Conservation (phyloP, 2,113 vertebrate species). For the Clinocottus analis region DNA sequence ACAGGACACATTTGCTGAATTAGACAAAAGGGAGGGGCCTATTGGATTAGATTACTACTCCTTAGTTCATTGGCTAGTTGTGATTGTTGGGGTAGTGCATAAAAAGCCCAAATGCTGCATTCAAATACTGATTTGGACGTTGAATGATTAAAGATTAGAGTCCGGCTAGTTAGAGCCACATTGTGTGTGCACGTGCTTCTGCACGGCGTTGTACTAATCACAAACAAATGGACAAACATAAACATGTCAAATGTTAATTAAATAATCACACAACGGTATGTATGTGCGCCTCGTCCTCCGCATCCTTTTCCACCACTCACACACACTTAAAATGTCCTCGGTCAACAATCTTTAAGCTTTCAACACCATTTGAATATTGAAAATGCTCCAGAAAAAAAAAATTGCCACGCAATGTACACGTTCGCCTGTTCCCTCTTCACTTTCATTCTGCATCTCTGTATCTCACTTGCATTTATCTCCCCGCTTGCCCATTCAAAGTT, state of each 20-base stretch:
- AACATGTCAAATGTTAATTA: neutral
- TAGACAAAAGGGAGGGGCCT: neutral
- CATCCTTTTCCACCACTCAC: neutral
- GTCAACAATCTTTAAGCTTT: neutral
- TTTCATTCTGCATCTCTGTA: slow-evolving; percentile 37
- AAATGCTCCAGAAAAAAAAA: neutral
- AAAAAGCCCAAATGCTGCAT: neutral
- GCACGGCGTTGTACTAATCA: neutral
- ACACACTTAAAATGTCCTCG: neutral
- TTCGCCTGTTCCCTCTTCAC: neutral
- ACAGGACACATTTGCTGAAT: neutral
- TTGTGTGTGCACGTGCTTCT: neutral
- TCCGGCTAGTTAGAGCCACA: neutral
- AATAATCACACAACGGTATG: neutral
- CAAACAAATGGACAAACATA: neutral
- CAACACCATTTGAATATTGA: neutral
- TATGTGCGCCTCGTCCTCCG: neutral
- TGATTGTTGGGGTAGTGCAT: neutral
- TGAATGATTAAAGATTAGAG: neutral
- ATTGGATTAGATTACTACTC: neutral
- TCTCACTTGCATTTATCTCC: slow-evolving; percentile 52
- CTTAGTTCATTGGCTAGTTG: neutral
- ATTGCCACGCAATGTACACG: slow-evolving; percentile 9
- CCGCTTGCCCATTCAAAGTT: slow-evolving; percentile 39
- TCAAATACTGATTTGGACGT: neutral